Conservation (phyloP, 2,888 invertebrate genomes). For the Caenorhabditis uteleia region DNA sequence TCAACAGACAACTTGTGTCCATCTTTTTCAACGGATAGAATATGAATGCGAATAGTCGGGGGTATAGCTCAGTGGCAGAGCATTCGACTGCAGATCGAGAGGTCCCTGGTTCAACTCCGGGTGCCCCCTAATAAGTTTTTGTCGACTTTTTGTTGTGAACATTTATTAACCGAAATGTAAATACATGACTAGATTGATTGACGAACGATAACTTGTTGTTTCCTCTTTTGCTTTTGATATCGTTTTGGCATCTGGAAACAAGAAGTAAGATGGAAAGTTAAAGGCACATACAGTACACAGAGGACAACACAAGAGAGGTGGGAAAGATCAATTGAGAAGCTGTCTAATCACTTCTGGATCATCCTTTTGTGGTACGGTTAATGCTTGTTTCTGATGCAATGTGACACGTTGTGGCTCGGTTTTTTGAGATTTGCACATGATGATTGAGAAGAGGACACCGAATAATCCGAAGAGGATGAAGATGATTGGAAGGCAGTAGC, state of each 20-base stretch:
- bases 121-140: slow-evolving; percentile 55
- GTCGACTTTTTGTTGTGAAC: slow-evolving; percentile 10
- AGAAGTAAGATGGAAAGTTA: not conserved
- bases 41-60: too few relatives aligned
- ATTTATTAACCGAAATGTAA: not conserved
- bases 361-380: too few relatives aligned
- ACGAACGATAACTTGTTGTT: not conserved
- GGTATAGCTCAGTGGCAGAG: slow-evolving; percentile 69
- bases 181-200: not conserved
- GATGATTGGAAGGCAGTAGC: slow-evolving; percentile 7
- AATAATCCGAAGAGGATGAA: not conserved
- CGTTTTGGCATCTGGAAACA: not conserved
- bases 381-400: too few relatives aligned
- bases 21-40: too few relatives aligned
- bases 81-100: slow-evolving; percentile 69
- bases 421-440: not conserved
- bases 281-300: not conserved
- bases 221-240: not conserved
- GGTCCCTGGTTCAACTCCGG: slow-evolving; percentile 68
- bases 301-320: not conserved
- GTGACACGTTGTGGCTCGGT: too few relatives aligned
- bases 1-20: too few relatives aligned
- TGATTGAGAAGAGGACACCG: slow-evolving; percentile 3
- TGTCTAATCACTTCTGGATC: not conserved
- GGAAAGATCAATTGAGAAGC: not conserved